Evolutionary conservation across 2,888 invertebrate species (phyloP).

Genomic region (Luperina nickerlii): DNA sequence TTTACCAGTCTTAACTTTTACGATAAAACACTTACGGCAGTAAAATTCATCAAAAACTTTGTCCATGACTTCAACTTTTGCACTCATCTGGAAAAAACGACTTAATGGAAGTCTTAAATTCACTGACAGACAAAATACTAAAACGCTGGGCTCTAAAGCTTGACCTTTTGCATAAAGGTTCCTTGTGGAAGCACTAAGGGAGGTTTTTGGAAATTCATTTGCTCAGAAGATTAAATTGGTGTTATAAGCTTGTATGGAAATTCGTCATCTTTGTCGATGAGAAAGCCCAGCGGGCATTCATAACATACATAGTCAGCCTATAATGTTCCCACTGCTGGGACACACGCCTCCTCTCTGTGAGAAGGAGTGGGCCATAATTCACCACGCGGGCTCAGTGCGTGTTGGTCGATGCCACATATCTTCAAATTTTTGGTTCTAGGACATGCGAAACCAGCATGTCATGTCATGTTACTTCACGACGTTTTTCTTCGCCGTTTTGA

Average conservation of each 20-base stretch:
- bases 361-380: background rate
- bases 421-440: background rate
- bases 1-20: background rate
- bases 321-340: background rate
- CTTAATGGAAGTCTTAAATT: background rate
- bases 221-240: background rate
- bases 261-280: background rate
- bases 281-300: background rate
- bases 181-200: background rate
- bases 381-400: background rate
- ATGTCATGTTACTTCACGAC: background rate
- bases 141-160: background rate
- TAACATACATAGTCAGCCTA: background rate
- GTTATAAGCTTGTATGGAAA: background rate
- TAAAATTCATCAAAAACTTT: constrained; percentile 3
- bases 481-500: background rate
- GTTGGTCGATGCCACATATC: background rate
- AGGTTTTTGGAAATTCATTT: background rate
- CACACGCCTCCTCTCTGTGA: background rate
- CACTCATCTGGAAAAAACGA: background rate
- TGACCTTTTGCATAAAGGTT: background rate
- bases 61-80: background rate
- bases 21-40: background rate
- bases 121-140: background rate
- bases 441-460: background rate